These are phyloP conservation scores for Cydia fagiglandana DNA, from an alignment of 1,140 invertebrate genomes.

Conservation along the genomic window DNA sequence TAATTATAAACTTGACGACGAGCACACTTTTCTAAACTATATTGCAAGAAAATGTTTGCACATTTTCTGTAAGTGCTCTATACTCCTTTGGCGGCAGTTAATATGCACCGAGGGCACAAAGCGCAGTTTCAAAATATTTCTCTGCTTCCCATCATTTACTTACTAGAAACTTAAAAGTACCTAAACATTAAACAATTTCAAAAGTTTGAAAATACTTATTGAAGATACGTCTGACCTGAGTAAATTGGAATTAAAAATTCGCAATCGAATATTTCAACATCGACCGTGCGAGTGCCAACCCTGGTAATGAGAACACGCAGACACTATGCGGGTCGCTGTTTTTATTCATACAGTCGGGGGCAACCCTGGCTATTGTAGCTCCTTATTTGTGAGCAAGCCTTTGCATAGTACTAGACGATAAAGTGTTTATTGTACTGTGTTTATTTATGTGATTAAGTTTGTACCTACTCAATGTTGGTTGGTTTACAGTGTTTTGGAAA, in stretches of 20 bases:
- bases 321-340: slow-evolving; percentile 32
- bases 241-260: too few relatives aligned
- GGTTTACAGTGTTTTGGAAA: background rate
- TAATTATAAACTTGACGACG: background rate
- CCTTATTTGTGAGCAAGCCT: slow-evolving; percentile 37
- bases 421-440: slow-evolving; percentile 4
- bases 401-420: slow-evolving; percentile 24
- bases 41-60: too few relatives aligned
- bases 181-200: too few relatives aligned
- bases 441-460: slow-evolving; percentile 6
- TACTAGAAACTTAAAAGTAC: too few relatives aligned
- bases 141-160: too few relatives aligned
- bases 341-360: slow-evolving; percentile 32
- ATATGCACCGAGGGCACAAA: too few relatives aligned
- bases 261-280: background rate
- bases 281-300: background rate
- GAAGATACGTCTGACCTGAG: too few relatives aligned
- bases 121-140: too few relatives aligned
- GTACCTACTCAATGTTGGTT: background rate
- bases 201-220: too few relatives aligned
- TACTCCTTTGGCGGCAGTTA: too few relatives aligned
- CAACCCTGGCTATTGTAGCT: slow-evolving; percentile 41
- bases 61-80: too few relatives aligned
- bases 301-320: slow-evolving; percentile 28
- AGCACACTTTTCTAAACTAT: background rate